Conservation (phyloP, 2,888 invertebrate genomes). For the Teleiodes luculella region DNA sequence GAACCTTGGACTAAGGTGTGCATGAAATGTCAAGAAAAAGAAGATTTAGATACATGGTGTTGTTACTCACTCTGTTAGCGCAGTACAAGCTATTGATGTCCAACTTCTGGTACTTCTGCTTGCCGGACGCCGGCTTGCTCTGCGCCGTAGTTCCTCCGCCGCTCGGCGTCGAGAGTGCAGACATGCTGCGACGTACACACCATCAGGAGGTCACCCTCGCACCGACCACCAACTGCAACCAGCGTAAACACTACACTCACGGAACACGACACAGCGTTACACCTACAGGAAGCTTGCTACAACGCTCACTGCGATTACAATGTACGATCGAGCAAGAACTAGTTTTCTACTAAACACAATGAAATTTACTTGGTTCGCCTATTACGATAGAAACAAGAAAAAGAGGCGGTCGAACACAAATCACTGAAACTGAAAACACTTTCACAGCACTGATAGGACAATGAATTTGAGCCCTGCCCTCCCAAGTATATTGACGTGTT, state of each 20-base stretch:
- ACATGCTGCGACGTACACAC: constrained; percentile 97
- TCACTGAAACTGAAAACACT: constrained; percentile 50
- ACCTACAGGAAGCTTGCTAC: constrained; percentile 21
- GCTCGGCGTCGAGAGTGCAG: constrained; percentile 94
- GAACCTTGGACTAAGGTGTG: too few species aligned
- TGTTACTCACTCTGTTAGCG: constrained; percentile 85
- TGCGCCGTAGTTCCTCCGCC: constrained; percentile 78
- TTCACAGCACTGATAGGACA: constrained; percentile 60
- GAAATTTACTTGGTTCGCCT: constrained; percentile 7
- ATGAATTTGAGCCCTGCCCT: constrained; percentile 67
- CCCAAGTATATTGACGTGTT: constrained; percentile 75
- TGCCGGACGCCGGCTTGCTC: constrained; percentile 82
- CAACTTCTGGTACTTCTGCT: constrained; percentile 97
- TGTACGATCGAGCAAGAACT: not conserved
- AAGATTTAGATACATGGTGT: not conserved
- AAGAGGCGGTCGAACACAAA: constrained; percentile 24
- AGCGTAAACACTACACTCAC: constrained; percentile 42
- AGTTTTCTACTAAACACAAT: not conserved
- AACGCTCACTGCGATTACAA: not conserved
- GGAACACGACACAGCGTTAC: constrained; percentile 25
- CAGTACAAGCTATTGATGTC: constrained; percentile 99
- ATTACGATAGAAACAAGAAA: not conserved
- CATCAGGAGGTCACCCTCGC: constrained; percentile 82
- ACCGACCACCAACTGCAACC: constrained; percentile 75
- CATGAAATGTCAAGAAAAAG: too few species aligned